phyloP scores from a whole-genome alignment of 2,888 invertebrate genomes.

The Sisyra nigra region DNA sequence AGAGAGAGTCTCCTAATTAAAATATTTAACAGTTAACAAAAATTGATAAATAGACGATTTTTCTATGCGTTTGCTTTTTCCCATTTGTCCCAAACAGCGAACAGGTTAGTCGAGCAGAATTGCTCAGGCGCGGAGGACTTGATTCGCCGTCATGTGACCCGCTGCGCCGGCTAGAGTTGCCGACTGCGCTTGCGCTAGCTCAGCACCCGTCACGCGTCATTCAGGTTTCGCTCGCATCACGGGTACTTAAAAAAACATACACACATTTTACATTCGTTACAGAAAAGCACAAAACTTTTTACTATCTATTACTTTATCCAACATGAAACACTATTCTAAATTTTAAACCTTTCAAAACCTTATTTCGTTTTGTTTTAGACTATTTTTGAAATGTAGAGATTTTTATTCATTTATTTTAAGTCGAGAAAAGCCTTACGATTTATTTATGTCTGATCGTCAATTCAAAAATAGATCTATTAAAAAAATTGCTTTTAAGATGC shows the following conservation, averaged over 20 bases:
- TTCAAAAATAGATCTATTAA: too few relatives aligned
- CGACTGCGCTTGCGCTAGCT: slow-evolving; percentile 16
- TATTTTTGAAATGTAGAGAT: too few relatives aligned
- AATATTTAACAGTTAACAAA: slow-evolving; percentile 2
- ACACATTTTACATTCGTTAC: slow-evolving; percentile 17
- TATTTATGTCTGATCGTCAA: too few relatives aligned
- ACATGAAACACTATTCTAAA: neutral
- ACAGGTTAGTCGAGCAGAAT: slow-evolving; percentile 31
- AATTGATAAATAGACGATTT: slow-evolving; percentile 2
- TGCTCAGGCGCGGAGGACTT: slow-evolving; percentile 28
- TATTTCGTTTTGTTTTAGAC: too few relatives aligned
- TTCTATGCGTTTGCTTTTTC: slow-evolving; percentile 21
- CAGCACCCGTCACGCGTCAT: slow-evolving; percentile 27
- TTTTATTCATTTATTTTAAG: too few relatives aligned
- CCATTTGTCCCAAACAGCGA: slow-evolving; percentile 32
- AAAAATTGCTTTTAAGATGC: too few relatives aligned
- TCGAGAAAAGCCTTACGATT: too few relatives aligned
- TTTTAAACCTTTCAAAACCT: neutral
- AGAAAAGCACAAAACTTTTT: slow-evolving; percentile 11
- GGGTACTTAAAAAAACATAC: slow-evolving; percentile 30
- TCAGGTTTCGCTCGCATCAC: slow-evolving; percentile 30
- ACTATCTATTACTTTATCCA: slow-evolving; percentile 7
- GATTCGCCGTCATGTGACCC: slow-evolving; percentile 27
- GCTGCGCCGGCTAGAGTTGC: slow-evolving; percentile 33
- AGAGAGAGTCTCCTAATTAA: neutral